Evolutionary conservation across 2,113 vertebrate genomes (phyloP), one percentile per base, ranked within the genome.

Genomic region (Oceanites oceanicus): DNA sequence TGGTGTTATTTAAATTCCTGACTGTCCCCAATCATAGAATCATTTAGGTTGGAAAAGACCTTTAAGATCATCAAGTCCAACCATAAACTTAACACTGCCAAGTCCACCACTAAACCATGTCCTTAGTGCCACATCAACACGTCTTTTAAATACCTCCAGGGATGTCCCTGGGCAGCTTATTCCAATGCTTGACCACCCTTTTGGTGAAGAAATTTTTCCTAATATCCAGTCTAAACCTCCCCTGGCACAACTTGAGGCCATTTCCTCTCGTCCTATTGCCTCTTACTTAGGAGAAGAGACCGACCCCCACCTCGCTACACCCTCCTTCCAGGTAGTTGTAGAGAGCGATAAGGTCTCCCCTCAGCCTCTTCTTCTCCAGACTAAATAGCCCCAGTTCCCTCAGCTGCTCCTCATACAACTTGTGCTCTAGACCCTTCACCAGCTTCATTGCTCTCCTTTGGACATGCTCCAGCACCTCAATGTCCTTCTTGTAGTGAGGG

Each of bases 401-500:
- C 61, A 63, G 61, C 38, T 4, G 7, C 38, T 10, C 61, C 38
- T 20, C 26, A 63, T 9, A 10, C 0, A 6, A 20, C 17, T 50
- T 77, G 8, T 63, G 3, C 21, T 73, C 21, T 4, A 45, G 44
- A 22, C 18, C 25, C 11, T 32, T 58, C 27, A 29, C 7, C 44
- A 89, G 55, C 19, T 75, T 53, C 3, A 0, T 5, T 75, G 49
- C n/a, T 3, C 17, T 56, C 71, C 47, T 14, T 7, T 53, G 49
- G 42, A 53, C 34, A 18, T 0, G 0, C 11, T 61, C 29, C 62
- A 79, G 42, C 45, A 23, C 11, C 29, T 65, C 55, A 7, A 10
- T 20, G 15, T 71, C 55, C 21, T 47, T 72, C 7, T 18, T 62
- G 34, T 15, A 36, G 7, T 13, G 42, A 86, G 20, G 2, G 6